Base-by-base conservation (phyloP, 2,113 vertebrate genomes). In the Nematolebias whitei region DNA sequence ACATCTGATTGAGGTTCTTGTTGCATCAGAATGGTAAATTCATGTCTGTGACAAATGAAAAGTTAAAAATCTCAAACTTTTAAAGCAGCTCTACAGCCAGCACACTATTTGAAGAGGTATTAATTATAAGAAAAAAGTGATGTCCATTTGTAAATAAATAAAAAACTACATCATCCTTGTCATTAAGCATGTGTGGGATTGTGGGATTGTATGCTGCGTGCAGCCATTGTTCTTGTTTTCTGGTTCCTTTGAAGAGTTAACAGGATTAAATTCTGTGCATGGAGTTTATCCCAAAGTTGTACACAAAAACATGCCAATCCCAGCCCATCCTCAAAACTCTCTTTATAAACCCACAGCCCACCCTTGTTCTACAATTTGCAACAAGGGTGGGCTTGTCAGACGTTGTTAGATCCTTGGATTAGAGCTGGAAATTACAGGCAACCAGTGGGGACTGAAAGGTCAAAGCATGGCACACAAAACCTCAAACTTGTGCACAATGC, bases 221-320 rank as follows among this genome's bases (percentile, higher is more conserved):
- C 39, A 67, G 51, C 32, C 50, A 70, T 59, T 68, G 44, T 1
- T 51, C 22, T 55, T 70, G 49, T 77, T 70, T 72, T 68, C 58
- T 75, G 16, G 55, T 8, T 56, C 78, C 59, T 84, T 82, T 82
- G 82, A 84, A 74, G 63, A 57, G 11, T 65, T 65, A 64, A 29
- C n/a, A 23, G 38, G 63, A 50, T 58, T 62, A 80, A 66, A 64
- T 72, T 64, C 54, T 57, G 39, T 59, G 48, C 35, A 65, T 70
- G 35, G 35, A 61, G 18, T 57, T 55, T 38, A 68, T 18, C 26
- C 67, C 76, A 77, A n/a, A 63, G 7, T 52, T 18, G 63, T 39
- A 24, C 49, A 64, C 68, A 76, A 13, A 71, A 59, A 53, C 52
- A 71, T 16, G 38, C 67, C 64, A 19, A 58, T 15, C 40, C 57